Evolutionary conservation across 2,888 invertebrate species (phyloP).

Genomic region (Trypoxylon attenuatum): DNA sequence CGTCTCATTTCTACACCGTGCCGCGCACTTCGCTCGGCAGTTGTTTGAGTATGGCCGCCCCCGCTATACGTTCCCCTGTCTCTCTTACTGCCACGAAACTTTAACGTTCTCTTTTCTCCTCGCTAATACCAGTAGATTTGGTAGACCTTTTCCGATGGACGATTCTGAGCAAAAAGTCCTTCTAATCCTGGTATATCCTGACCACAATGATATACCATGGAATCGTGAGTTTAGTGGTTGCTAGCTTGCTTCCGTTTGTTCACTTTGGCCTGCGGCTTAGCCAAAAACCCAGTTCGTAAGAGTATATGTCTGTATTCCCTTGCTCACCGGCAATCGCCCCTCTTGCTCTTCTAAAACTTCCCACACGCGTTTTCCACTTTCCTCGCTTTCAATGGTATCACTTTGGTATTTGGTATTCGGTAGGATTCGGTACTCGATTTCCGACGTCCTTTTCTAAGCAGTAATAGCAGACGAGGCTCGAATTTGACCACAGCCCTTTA

Average conservation of each 20-base stretch:
- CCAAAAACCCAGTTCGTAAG: too few relatives aligned
- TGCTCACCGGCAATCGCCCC: not conserved
- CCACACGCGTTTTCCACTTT: not conserved
- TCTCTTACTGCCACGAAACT: too few relatives aligned
- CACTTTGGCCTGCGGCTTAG: too few relatives aligned
- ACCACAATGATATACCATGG: too few relatives aligned
- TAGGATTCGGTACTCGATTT: slow-evolving; percentile 15
- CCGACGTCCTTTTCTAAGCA: slow-evolving; percentile 37
- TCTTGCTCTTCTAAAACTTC: not conserved
- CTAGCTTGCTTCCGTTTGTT: too few relatives aligned
- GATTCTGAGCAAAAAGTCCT: too few relatives aligned
- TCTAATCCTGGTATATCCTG: too few relatives aligned
- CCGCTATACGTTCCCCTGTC: slow-evolving; percentile 35
- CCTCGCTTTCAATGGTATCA: not conserved
- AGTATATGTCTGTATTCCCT: not conserved
- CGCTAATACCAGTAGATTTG: too few relatives aligned
- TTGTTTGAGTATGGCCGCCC: slow-evolving; percentile 72
- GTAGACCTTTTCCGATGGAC: too few relatives aligned
- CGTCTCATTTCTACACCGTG: slow-evolving; percentile 54
- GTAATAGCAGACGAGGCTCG: slow-evolving; percentile 32
- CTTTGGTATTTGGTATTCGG: not conserved
- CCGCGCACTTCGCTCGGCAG: slow-evolving; percentile 61
- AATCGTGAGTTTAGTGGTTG: too few relatives aligned
- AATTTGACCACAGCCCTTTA: slow-evolving; percentile 23
- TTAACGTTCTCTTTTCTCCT: slow-evolving; percentile 9